These are phyloP conservation scores for Calonectris borealis DNA, from an alignment of 2,113 vertebrate genomes.

Conservation along the genomic window DNA sequence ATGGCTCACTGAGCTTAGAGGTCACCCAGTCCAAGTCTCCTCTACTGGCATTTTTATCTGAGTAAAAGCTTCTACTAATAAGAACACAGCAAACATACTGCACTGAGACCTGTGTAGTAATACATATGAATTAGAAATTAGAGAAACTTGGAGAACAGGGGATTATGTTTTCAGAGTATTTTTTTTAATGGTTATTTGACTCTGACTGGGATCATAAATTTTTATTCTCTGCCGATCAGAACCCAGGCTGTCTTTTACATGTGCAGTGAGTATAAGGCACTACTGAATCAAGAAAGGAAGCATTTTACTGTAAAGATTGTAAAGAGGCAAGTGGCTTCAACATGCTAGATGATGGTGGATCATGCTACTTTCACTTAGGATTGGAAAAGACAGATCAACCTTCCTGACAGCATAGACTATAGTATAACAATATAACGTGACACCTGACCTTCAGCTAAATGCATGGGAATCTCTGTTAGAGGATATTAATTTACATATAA, in stretches of 20 bases:
- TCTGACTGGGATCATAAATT: background rate
- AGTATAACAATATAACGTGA: background rate
- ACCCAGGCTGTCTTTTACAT: background rate
- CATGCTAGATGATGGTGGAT: background rate
- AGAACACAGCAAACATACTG: background rate
- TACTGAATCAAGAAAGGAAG: background rate
- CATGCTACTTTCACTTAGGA: background rate
- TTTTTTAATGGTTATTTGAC: background rate
- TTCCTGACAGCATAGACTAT: fast-evolving
- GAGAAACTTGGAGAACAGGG: background rate
- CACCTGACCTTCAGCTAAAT: background rate
- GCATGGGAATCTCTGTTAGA: background rate
- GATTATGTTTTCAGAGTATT: background rate
- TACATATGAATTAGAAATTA: background rate
- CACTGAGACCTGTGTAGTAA: background rate
- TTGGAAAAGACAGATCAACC: background rate
- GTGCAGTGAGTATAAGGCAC: background rate
- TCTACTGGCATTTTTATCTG: background rate
- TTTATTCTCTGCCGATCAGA: background rate
- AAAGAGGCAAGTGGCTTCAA: background rate
- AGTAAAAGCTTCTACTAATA: background rate
- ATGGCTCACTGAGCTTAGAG: constrained; percentile 53
- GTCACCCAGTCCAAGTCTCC: constrained; percentile 30
- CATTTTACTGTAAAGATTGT: background rate
- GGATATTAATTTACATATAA: background rate